A percentile compares a stretch with the other conserved stretches of the same genome.
Evolutionary conservation across 2,113 vertebrate genomes (phyloP).

Genomic region (Sturnira hondurensis): DNA sequence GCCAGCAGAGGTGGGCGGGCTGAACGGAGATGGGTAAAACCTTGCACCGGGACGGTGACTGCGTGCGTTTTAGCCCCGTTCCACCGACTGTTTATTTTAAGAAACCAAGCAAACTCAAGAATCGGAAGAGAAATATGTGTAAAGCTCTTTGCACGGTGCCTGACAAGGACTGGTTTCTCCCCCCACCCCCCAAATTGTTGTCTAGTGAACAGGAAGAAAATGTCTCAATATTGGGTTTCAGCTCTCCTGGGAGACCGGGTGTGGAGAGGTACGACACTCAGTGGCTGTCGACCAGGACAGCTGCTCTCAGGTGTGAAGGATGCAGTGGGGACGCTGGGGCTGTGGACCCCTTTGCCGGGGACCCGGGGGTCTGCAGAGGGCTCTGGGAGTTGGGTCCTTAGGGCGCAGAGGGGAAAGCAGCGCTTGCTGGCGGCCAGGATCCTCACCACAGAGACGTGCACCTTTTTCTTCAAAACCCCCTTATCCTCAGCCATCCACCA

Average conservation of each 20-base stretch:
- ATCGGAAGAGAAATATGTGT: background rate
- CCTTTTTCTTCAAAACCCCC: background rate
- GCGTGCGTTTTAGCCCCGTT: background rate
- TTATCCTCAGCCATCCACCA: background rate
- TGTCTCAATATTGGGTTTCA: background rate
- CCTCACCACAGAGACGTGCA: fast-evolving
- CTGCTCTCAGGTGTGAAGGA: background rate
- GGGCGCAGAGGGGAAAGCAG: background rate
- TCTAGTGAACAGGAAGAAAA: background rate
- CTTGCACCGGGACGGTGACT: background rate
- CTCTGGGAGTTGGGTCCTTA: background rate
- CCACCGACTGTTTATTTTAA: background rate
- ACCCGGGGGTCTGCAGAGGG: background rate
- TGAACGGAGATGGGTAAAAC: background rate
- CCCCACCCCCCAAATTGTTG: too few species aligned
- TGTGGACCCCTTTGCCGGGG: background rate
- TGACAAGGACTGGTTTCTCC: background rate
- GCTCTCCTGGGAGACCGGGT: background rate
- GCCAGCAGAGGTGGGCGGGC: background rate
- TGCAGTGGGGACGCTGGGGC: too few species aligned
- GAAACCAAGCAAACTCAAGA: background rate
- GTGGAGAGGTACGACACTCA: background rate
- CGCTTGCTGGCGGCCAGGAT: background rate
- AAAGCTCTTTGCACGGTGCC: background rate
- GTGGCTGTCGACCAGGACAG: background rate